Evolutionary conservation across 2,888 invertebrate species (phyloP).

Genomic region (Oxyscelio sp.): DNA sequence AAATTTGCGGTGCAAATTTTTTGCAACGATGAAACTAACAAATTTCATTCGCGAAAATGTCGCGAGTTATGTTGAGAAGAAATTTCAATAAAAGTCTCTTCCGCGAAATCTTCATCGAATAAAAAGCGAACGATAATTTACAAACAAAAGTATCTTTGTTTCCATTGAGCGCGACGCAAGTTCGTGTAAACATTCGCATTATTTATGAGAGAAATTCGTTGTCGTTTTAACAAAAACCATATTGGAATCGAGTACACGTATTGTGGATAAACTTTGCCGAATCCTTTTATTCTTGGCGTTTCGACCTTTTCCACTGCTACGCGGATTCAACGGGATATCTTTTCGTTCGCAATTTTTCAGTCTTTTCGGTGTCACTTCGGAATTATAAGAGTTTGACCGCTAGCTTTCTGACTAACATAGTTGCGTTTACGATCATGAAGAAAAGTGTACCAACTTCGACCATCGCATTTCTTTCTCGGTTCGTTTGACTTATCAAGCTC

Average conservation of each 20-base stretch:
- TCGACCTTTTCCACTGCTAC: slow-evolving; percentile 62
- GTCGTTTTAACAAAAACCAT: no score
- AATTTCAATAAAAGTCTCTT: no score
- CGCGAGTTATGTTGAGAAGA: no score
- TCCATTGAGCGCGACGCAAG: no score
- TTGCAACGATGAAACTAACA: background rate
- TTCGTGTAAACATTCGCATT: no score
- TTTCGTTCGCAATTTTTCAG: slow-evolving; percentile 60
- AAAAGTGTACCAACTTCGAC: slow-evolving; percentile 49
- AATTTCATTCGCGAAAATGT: no score
- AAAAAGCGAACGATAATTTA: no score
- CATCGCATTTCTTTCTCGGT: slow-evolving; percentile 43
- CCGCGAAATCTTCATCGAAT: no score
- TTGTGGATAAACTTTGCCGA: slow-evolving; percentile 83
- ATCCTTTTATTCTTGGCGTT: slow-evolving; percentile 74
- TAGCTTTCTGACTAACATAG: slow-evolving; percentile 78
- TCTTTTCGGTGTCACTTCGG: slow-evolving; percentile 54
- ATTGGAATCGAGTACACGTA: no score
- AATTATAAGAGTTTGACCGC: slow-evolving; percentile 81
- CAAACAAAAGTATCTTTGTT: no score
- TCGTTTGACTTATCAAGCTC: slow-evolving; percentile 67
- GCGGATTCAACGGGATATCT: slow-evolving; percentile 77
- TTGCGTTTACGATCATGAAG: slow-evolving; percentile 62
- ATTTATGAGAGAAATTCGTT: no score
- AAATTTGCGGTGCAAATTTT: background rate